Base-by-base conservation (phyloP, 1,140 invertebrate genomes). In the Bursaphelenchus mucronatus region DNA sequence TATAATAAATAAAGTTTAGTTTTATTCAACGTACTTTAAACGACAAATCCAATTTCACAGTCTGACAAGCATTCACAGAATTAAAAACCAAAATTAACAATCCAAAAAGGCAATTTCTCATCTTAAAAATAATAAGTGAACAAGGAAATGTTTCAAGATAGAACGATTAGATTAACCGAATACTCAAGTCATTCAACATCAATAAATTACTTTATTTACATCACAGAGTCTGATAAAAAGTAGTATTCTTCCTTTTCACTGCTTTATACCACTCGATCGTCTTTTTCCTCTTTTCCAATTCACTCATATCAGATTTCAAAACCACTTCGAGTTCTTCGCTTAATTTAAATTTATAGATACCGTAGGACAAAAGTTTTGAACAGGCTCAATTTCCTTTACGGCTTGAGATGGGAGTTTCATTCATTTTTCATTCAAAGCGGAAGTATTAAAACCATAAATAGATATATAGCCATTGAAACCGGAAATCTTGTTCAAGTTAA, bases 231-330 rank as follows among this genome's bases (percentile, higher is more conserved):
- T 30, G 30, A 30, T 30, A 30, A 30, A 6, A 3, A 49, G 47
- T 49, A n/a, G 4, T 19, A 49, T n/a, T n/a, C 13, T 49, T 49
- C 1, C 1, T 6, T 49, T 49, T n/a, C 47, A n/a, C 13, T 19
- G 13, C 6, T n/a, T n/a, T 49, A 9, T 46, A 59, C 19, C 13
- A 59, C 57, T 59, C 57, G 40, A 59, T 30, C 57, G 52, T 59
- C 11, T 11, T n/a, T 50, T 59, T 59, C 40, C 57, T 39, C 41
- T 43, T 59, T 45, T 59, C 57, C 19, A 59, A 7, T 50, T 43
- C 57, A 50, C 2, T 43, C 30, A 30, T 30, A 30, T 30, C 30
- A 30, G 30, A 30, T 30, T 30, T 30, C 30, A 30, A 30, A 30
- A 30, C 30, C 30, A 30, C 30, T 30, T 30, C 30, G 30, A 30